phyloP scores from a whole-genome alignment of 1,140 invertebrate species.

The Aethina tumida region DNA sequence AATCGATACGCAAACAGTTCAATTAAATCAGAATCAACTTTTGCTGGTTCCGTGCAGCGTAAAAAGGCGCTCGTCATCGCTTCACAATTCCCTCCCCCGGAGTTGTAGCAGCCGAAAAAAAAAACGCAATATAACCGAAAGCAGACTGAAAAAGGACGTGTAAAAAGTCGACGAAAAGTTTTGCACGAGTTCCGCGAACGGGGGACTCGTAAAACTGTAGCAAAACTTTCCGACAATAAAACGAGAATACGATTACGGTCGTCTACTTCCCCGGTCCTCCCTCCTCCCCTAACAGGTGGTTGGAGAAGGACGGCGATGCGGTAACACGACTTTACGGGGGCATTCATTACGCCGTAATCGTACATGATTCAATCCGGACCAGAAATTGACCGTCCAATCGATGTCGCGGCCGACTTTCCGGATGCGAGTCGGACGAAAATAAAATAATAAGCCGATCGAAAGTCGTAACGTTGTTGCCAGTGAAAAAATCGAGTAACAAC shows the following conservation, averaged over 20 bases:
- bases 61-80: background rate
- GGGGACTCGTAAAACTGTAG: slow-evolving; percentile 19
- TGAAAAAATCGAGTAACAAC: too few relatives aligned
- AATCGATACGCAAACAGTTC: too few relatives aligned
- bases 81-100: too few relatives aligned
- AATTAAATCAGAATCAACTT: too few relatives aligned
- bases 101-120: too few relatives aligned
- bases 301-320: slow-evolving; percentile 5
- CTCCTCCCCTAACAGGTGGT: slow-evolving; percentile 14
- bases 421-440: too few relatives aligned
- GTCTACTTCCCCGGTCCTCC: slow-evolving; percentile 12
- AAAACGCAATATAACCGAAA: background rate
- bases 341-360: too few relatives aligned
- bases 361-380: too few relatives aligned
- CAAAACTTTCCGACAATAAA: slow-evolving; percentile 22
- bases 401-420: too few relatives aligned
- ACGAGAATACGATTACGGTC: slow-evolving; percentile 23
- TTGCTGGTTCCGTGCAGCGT: background rate
- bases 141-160: background rate
- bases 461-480: too few relatives aligned
- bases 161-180: slow-evolving; percentile 6
- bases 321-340: slow-evolving; percentile 8
- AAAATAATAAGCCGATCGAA: too few relatives aligned
- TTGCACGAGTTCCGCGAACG: slow-evolving; percentile 11
- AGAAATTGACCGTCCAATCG: too few relatives aligned